Evolutionary conservation across 2,113 vertebrate species (phyloP).

Genomic region (Hassar affinis): DNA sequence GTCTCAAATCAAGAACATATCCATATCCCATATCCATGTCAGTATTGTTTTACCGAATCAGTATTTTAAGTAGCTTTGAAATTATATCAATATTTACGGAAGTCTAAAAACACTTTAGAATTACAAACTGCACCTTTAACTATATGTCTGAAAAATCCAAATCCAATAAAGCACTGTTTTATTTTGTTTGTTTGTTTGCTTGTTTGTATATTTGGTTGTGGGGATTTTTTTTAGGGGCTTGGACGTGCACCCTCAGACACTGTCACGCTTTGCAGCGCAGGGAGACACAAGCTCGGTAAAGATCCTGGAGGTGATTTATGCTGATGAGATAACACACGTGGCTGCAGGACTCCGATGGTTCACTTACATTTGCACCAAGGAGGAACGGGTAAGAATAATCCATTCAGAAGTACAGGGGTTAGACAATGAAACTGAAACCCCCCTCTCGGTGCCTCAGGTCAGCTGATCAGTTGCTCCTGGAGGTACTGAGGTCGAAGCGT

Average conservation of each 20-base stretch:
- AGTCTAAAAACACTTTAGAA: neutral
- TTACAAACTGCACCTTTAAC: neutral
- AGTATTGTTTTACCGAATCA: neutral
- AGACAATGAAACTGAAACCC: no score
- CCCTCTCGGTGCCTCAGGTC: no score
- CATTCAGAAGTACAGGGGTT: no score
- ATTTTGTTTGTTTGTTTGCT: neutral
- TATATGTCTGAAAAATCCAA: neutral
- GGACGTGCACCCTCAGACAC: conserved; percentile 68
- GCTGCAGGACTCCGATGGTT: conserved; percentile 68
- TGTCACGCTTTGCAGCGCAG: conserved; percentile 63
- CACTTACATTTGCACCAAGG: conserved; percentile 64
- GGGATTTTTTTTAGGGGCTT: conserved; percentile 57
- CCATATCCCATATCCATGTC: neutral
- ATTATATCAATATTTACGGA: neutral
- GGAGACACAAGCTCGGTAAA: conserved; percentile 60
- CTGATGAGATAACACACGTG: conserved; percentile 69
- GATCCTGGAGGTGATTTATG: conserved; percentile 65
- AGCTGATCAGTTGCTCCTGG: no score
- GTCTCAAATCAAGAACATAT: neutral
- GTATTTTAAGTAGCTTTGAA: neutral
- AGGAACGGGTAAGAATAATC: conserved; percentile 53
- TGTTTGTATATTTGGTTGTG: no score
- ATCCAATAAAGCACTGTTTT: neutral
- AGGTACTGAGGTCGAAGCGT: no score